Evolutionary conservation across 2,113 vertebrate species (phyloP).

Genomic region (Caranx melampygus): DNA sequence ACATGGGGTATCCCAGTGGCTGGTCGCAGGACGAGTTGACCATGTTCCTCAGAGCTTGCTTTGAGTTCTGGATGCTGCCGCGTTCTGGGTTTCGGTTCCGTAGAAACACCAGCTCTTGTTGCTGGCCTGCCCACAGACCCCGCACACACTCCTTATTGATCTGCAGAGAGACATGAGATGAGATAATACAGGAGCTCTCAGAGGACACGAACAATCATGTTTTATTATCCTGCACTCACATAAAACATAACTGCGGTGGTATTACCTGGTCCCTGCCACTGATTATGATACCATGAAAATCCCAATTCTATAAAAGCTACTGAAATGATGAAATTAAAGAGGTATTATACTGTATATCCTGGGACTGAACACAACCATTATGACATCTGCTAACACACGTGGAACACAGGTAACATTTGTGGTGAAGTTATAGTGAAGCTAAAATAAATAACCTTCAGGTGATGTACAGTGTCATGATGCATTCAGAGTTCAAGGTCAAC

Average conservation of each 20-base stretch:
- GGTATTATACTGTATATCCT: too few species aligned
- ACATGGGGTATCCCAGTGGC: slow-evolving; percentile 98
- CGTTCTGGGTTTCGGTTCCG: slow-evolving; percentile 96
- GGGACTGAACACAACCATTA: too few species aligned
- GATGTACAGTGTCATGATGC: too few species aligned
- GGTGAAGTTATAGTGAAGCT: too few species aligned
- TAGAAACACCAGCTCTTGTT: slow-evolving; percentile 96
- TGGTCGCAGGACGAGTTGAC: slow-evolving; percentile 99
- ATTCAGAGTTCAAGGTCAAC: too few species aligned
- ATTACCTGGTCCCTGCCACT: not conserved
- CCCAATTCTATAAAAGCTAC: not conserved
- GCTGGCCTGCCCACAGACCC: slow-evolving; percentile 97
- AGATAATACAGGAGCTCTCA: not conserved
- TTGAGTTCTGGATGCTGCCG: slow-evolving; percentile 98
- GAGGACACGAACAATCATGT: not conserved
- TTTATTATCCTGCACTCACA: not conserved
- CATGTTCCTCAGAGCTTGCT: slow-evolving; percentile 96
- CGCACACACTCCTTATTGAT: slow-evolving; percentile 98
- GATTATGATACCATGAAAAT: not conserved
- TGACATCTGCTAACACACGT: not conserved
- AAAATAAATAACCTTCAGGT: too few species aligned
- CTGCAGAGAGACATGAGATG: slow-evolving; percentile 71
- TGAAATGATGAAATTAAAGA: too few species aligned
- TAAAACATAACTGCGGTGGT: not conserved
- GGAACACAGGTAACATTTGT: too few species aligned